Conservation (phyloP, 2,797 vertebrate genomes). For the Sternarchorhynchus goeldii region DNA sequence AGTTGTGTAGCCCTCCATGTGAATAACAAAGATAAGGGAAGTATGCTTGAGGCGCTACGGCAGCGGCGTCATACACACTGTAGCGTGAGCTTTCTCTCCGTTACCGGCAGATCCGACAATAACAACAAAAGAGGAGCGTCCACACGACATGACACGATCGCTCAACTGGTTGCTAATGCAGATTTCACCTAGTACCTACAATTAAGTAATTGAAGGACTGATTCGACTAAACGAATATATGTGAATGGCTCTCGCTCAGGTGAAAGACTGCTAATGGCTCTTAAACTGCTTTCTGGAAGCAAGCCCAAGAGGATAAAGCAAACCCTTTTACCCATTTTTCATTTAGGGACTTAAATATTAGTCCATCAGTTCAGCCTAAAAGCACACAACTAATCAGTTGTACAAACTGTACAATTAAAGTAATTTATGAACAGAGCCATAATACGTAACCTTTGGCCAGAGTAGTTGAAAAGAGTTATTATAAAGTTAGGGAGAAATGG, state of each 20-base stretch:
- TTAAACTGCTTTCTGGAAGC: slow-evolving; percentile 52
- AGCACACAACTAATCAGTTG: slow-evolving; percentile 54
- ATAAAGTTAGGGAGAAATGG: slow-evolving; percentile 20
- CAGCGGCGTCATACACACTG: too few species aligned
- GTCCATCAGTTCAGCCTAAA: slow-evolving; percentile 50
- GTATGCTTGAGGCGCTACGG: too few species aligned
- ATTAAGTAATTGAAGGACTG: slow-evolving; percentile 56
- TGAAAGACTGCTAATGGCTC: slow-evolving; percentile 59
- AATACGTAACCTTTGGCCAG: slow-evolving; percentile 45
- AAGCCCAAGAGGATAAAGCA: slow-evolving; percentile 51
- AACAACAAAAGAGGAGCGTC: too few species aligned
- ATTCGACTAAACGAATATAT: slow-evolving; percentile 53
- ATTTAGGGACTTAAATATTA: slow-evolving; percentile 59
- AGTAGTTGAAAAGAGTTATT: slow-evolving; percentile 40
- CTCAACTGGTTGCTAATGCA: slow-evolving; percentile 31
- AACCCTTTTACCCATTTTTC: slow-evolving; percentile 46
- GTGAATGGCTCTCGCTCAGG: slow-evolving; percentile 53
- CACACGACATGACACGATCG: slow-evolving; percentile 16
- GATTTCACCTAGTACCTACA: slow-evolving; percentile 49
- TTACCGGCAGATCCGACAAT: not conserved
- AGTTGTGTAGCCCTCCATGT: too few species aligned
- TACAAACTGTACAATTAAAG: slow-evolving; percentile 34
- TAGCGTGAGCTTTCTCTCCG: not conserved
- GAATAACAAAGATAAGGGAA: too few species aligned
- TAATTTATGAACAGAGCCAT: slow-evolving; percentile 53